A percentile compares a stretch with the other conserved stretches of the same genome.
phyloP scores from a whole-genome alignment of 2,888 invertebrate genomes.

The Dynastes grantii region DNA sequence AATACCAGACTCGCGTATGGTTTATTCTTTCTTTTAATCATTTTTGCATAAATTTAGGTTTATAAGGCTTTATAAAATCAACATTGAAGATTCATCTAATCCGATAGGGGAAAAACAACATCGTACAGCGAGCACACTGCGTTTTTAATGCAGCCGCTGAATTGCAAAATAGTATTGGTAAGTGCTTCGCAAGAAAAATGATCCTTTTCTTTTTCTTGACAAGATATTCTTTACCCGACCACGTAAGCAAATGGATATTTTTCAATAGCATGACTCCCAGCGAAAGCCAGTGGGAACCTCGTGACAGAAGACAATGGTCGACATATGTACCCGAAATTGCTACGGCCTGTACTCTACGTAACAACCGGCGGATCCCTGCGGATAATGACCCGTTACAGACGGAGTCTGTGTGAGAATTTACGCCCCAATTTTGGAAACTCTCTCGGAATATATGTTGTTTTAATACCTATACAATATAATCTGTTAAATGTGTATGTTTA shows the following conservation, averaged over 20 bases:
- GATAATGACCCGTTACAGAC: slow-evolving; percentile 53
- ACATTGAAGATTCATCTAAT: slow-evolving; percentile 4
- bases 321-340: slow-evolving; percentile 54
- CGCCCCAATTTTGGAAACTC: slow-evolving; percentile 51
- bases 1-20: too few species aligned
- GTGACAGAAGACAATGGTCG: slow-evolving; percentile 55
- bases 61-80: not conserved
- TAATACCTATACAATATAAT: slow-evolving; percentile 42
- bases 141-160: slow-evolving; percentile 27
- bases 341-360: slow-evolving; percentile 44
- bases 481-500: slow-evolving; percentile 43
- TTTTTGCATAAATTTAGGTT: too few species aligned
- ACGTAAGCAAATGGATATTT: slow-evolving; percentile 48
- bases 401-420: slow-evolving; percentile 52
- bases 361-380: slow-evolving; percentile 49
- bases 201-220: slow-evolving; percentile 44
- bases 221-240: slow-evolving; percentile 41
- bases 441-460: slow-evolving; percentile 47
- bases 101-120: not conserved
- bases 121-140: not conserved
- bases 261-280: slow-evolving; percentile 53
- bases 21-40: too few species aligned
- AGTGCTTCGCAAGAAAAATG: slow-evolving; percentile 38
- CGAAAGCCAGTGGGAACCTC: slow-evolving; percentile 52
- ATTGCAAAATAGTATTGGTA: slow-evolving; percentile 38